These are phyloP conservation scores for Trogon surrucura DNA, from an alignment of 2,113 vertebrate genomes.

Conservation along the genomic window DNA sequence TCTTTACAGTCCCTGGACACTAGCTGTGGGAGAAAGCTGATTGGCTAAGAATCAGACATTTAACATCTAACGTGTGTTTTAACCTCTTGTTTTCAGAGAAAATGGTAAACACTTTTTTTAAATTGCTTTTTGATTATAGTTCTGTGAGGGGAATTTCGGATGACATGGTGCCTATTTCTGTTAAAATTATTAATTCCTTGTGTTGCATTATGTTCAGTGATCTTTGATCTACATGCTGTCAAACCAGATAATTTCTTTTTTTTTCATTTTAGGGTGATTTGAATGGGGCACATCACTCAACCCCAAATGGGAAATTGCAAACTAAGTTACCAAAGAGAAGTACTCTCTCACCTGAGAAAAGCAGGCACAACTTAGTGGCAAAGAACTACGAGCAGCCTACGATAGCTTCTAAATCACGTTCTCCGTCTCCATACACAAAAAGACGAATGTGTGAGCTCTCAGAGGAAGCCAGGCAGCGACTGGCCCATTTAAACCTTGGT, in stretches of 20 bases:
- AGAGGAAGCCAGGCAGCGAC: constrained; percentile 84
- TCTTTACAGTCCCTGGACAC: neutral
- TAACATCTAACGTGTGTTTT: neutral
- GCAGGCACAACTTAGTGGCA: constrained; percentile 17
- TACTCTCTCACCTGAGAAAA: constrained; percentile 48
- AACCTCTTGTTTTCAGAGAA: neutral
- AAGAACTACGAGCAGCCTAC: constrained; percentile 88
- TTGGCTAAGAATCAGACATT: neutral
- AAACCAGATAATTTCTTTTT: constrained; percentile 24
- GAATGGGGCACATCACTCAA: constrained; percentile 4
- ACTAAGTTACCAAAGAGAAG: constrained; percentile 57
- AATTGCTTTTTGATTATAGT: neutral
- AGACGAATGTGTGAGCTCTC: constrained; percentile 94
- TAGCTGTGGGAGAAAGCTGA: neutral
- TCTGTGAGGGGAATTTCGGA: neutral
- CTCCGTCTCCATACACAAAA: constrained; percentile 92
- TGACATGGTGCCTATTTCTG: neutral
- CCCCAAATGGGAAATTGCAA: constrained; percentile 63
- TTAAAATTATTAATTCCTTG: neutral
- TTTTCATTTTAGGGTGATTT: constrained; percentile 60
- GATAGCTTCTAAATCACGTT: constrained; percentile 86
- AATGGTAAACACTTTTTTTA: neutral
- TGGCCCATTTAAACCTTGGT: constrained; percentile 89
- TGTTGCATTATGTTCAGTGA: neutral
- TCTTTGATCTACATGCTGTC: neutral